Evolutionary conservation across 2,113 vertebrate genomes (phyloP), one percentile per base, ranked within the genome.

Genomic region (Lepus europaeus): DNA sequence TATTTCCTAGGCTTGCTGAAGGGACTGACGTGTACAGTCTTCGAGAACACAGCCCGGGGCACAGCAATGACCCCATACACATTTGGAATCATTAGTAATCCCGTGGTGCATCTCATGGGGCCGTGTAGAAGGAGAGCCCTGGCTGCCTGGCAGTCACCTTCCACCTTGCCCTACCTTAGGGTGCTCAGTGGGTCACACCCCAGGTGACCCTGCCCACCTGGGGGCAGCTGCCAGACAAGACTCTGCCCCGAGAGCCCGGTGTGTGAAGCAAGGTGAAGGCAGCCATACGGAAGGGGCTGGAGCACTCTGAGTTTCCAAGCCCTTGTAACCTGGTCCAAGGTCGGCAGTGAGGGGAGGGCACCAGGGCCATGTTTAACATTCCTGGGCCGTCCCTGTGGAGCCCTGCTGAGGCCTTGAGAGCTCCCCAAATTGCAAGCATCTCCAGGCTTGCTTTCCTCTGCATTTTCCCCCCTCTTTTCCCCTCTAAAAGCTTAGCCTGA

Each of bases 361-460:
- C 29, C 29, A 59, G 22, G 5, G 29, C 20, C 9, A 0, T 6
- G 19, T 64, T 93, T 68, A 91, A 56, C 14, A 45, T 96, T 90
- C 86, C 4, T 5, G 81, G 69, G 63, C 25, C 11, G 4, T 63
- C 78, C 39, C 53, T 33, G 63, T 84, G 17, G 76, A 51, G 82
- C 66, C 70, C 90, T 64, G 27, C 29, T 3, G 64, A n/a, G 73
- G 36, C 33, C 56, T 95, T 83, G 33, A 4, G 13, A 66, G 36
- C 20, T 63, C 33, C 11, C 9, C 1, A 16, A n/a, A 29, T 5
- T 20, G 23, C 59, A 5, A 1, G 0, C 14, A 45, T 10, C 19
- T 17, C 6, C 33, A 27, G 0, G 7, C 82, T 70, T 77, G 25
- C 53, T 88, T 69, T 45, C 74, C 27, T 95, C 29, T 5, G 2